Base-by-base conservation (phyloP, 1,140 invertebrate species). In the Tetragonula clypearis region DNA sequence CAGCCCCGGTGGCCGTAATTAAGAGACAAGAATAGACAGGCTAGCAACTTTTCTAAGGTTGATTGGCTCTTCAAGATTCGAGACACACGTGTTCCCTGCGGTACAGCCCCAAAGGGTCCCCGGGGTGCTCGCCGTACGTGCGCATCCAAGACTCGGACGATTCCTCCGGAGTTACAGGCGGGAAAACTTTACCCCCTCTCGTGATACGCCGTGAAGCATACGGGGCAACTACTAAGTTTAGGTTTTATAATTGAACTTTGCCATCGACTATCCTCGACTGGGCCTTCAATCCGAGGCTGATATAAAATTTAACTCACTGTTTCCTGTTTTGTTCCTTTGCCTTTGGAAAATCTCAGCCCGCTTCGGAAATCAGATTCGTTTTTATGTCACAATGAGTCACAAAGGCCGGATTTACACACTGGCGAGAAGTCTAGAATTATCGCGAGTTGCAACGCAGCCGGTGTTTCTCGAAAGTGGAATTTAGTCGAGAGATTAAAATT, bases 11-110 rank as follows among this genome's bases (percentile, higher is more conserved):
- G 14, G n/a, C 17, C 26, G 82, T 84, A 84, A 84, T 84, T 84
- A 84, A 84, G 82, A 58, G 23, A 41, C 55, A 78, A 79, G 75
- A 77, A 79, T 49, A 58, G 66, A 60, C 65, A 35, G 56, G 26
- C 30, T n/a, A 30, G 60, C 73, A 84, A 84, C 75, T 84, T 84
- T 84, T 15, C 75, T 23, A 26, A 55, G 76, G 75, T 56, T 84
- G 82, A 84, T 84, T 84, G 82, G 56, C 82, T 72, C 76, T 71
- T 84, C 82, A 84, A 60, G 66, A 84, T 84, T 84, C 82, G 76
- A 72, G 66, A 23, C 82, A 79, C 82, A 79, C 82, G 76, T 58
- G 76, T 55, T 77, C 76, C 56, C 75, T 1, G 23, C 12, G 68
- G 75, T 35, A 23, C 55, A 49, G 66, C 17, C 35, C 35, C 55